These are phyloP conservation scores for Caenorhabditis sp. DNA, from an alignment of 2,888 invertebrate genomes.

Conservation along the genomic window DNA sequence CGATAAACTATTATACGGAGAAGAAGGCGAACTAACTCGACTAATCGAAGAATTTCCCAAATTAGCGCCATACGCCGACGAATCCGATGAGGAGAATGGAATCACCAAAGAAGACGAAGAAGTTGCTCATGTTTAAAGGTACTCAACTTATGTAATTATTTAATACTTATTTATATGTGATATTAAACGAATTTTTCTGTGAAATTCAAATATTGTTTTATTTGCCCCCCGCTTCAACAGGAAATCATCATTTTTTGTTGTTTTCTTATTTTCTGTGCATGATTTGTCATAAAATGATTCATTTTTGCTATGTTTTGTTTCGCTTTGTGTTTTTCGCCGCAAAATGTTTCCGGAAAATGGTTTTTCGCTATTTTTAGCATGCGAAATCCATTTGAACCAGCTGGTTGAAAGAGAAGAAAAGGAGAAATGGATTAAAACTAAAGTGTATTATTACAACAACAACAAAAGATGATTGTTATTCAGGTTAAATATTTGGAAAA, in stretches of 20 bases:
- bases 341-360: background rate
- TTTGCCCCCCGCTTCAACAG: background rate
- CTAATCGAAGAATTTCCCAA: conserved; percentile 56
- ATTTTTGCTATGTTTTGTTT: background rate
- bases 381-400: no score
- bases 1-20: conserved; percentile 46
- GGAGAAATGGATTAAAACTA: no score
- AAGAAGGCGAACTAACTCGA: conserved; percentile 44
- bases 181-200: background rate
- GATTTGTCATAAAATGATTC: background rate
- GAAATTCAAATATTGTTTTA: background rate
- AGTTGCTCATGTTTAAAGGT: conserved; percentile 59
- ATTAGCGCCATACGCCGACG: conserved; percentile 50
- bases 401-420: no score
- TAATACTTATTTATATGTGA: no score
- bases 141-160: no score
- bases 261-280: background rate
- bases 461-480: no score
- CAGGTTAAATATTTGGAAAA: no score
- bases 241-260: background rate
- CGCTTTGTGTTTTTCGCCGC: background rate
- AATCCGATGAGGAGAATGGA: conserved; percentile 43
- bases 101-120: conserved; percentile 55
- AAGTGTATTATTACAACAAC: no score
- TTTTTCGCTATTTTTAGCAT: background rate